A percentile compares a stretch with the other conserved stretches of the same genome.
These are phyloP conservation scores for Mus spretus DNA, from an alignment of 2,797 vertebrate genomes.

Conservation along the genomic window DNA sequence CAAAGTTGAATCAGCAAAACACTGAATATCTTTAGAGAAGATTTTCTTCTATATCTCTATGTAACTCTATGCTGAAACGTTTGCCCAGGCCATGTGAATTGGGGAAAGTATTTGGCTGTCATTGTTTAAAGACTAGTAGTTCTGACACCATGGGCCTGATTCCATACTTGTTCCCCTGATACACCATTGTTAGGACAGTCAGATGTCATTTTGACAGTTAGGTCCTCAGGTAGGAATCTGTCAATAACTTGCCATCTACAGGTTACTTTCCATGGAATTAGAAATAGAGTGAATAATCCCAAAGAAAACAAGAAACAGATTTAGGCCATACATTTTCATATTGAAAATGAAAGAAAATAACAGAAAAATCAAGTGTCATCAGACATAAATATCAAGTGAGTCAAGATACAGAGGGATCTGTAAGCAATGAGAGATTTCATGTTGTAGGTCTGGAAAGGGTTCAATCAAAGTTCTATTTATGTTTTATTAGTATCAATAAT, in stretches of 20 bases:
- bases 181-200: background rate
- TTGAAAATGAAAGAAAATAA: background rate
- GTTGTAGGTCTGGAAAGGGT: background rate
- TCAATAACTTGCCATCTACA: conserved; percentile 4
- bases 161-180: background rate
- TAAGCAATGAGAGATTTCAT: background rate
- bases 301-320: background rate
- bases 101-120: conserved; percentile 27
- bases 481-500: background rate
- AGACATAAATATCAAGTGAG: background rate
- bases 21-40: background rate
- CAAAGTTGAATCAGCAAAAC: conserved; percentile 17
- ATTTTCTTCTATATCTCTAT: background rate
- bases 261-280: conserved; percentile 15
- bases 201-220: conserved; percentile 9
- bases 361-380: background rate
- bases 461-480: background rate
- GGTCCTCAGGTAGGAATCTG: background rate
- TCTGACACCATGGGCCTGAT: background rate
- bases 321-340: background rate
- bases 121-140: background rate
- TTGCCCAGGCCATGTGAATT: background rate
- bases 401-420: background rate
- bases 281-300: background rate
- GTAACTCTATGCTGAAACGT: conserved; percentile 14